Percentiles rank a stretch among this genome's conserved stretches.
phyloP scores from a whole-genome alignment of 2,888 invertebrate species.

The Stenchaetothrips biformis region DNA sequence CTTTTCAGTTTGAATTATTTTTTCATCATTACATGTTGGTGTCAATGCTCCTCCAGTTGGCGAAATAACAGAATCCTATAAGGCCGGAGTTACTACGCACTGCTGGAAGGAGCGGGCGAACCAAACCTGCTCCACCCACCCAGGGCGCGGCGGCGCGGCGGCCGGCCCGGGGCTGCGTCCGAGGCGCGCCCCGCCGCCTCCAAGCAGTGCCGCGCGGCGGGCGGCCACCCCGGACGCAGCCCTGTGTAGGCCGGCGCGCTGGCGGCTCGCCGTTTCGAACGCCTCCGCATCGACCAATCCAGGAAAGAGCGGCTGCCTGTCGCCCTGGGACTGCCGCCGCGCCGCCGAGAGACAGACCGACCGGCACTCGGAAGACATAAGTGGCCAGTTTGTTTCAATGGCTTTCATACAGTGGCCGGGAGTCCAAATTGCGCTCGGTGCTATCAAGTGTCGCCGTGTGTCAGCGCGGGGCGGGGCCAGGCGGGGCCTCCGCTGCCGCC shows the following conservation, averaged over 20 bases:
- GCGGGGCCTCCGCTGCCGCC: background rate
- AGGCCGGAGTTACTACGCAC: too few species aligned
- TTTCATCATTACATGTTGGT: too few species aligned
- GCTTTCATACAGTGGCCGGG: background rate
- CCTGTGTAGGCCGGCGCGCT: background rate
- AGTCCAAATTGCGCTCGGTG: background rate
- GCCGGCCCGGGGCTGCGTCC: too few species aligned
- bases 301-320: background rate
- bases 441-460: too few species aligned
- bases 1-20: too few species aligned
- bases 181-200: too few species aligned
- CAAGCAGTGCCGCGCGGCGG: background rate
- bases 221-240: background rate
- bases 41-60: too few species aligned
- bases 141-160: background rate
- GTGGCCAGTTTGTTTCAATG: slow-evolving; percentile 13
- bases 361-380: background rate
- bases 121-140: slow-evolving; percentile 1
- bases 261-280: background rate
- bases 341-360: background rate
- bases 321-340: background rate
- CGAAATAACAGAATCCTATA: too few species aligned
- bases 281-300: background rate
- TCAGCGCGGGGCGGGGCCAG: background rate
- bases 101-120: background rate